Evolutionary conservation across 30 jellyfish, hydroid and myxozoan species (phyloP), one percentile per base, ranked within the genome.

Genomic region (Sanderia malayensis): DNA sequence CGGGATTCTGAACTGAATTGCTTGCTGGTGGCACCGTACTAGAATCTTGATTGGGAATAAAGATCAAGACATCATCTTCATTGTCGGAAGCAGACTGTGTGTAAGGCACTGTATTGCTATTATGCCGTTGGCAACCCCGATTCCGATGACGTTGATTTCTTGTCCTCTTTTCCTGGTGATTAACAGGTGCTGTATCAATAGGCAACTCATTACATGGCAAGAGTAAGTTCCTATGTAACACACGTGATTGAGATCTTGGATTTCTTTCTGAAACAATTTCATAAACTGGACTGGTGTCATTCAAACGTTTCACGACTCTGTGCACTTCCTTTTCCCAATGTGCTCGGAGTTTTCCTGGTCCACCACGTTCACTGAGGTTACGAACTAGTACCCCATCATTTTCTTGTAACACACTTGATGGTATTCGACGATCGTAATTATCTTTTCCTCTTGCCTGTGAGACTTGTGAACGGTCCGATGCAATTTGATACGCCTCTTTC

Each of bases 401-500:
- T 41, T 41, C 55, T 41, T 41, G 55, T 41, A 41, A 41, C 55
- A 41, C 55, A 15, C 55, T 41, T 41, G 55, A 41, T 41, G 55
- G 55, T 41, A 41, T 41, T 41, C 55, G 55, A 41, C 55, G 55
- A 15, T 41, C 55, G 15, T 41, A 41, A 41, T 8, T 41, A 41
- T 41, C 55, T 15, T 41, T 41, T 41, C 55, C 55, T 41, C 55
- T 41, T 41, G 55, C 55, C 55, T 41, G 55, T 15, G 55, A 41
- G 55, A 41, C 55, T 41, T 41, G 55, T 41, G 55, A 41, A 6
- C 55, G 55, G 55, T 41, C 55, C 55, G 83, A 70, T 49, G 83
- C 83, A 21, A 70, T 70, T 49, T 45, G 83, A 70, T 44, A 70
- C 28, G 83, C 83, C 26, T 30, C 72, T 8, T 66, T 18, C 69